A percentile compares a stretch with the other conserved stretches of the same genome.
These are phyloP conservation scores for Machimus rusticus DNA, from an alignment of 2,888 invertebrate species.

Conservation along the genomic window DNA sequence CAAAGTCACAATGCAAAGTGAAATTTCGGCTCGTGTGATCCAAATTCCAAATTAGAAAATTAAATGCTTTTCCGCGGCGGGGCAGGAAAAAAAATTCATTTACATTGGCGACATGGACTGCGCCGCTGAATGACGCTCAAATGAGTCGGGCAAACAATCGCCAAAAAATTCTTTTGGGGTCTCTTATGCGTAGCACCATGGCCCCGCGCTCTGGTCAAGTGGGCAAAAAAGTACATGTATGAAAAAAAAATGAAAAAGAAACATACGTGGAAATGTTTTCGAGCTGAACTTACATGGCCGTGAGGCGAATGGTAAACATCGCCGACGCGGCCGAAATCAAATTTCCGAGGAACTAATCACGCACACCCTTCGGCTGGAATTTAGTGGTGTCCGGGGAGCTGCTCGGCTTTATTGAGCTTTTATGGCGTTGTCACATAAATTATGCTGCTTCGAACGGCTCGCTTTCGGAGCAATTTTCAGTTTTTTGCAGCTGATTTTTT, in stretches of 20 bases:
- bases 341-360: constrained; percentile 1
- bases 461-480: not conserved
- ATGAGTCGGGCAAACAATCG: constrained; percentile 19
- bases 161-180: constrained; percentile 18
- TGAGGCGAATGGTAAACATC: constrained; percentile 26
- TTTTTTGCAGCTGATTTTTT: not conserved
- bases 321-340: not conserved
- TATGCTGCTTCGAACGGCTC: not conserved
- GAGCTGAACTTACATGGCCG: not conserved
- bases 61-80: not conserved
- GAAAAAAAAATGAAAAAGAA: not conserved
- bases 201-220: not conserved
- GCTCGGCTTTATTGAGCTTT: not conserved
- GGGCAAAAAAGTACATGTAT: not conserved
- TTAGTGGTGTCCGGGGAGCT: not conserved
- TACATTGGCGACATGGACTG: constrained; percentile 13
- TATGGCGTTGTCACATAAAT: not conserved
- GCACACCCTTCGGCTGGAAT: not conserved
- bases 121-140: not conserved
- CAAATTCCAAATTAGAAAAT: constrained; percentile 38
- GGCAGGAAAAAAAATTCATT: constrained; percentile 27
- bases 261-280: not conserved
- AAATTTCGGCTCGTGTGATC: constrained; percentile 29
- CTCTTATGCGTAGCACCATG: not conserved
- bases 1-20: not conserved